Evolutionary conservation across 2,888 invertebrate species (phyloP), one percentile per base, ranked within the genome.

Genomic region (Plebejus argus): DNA sequence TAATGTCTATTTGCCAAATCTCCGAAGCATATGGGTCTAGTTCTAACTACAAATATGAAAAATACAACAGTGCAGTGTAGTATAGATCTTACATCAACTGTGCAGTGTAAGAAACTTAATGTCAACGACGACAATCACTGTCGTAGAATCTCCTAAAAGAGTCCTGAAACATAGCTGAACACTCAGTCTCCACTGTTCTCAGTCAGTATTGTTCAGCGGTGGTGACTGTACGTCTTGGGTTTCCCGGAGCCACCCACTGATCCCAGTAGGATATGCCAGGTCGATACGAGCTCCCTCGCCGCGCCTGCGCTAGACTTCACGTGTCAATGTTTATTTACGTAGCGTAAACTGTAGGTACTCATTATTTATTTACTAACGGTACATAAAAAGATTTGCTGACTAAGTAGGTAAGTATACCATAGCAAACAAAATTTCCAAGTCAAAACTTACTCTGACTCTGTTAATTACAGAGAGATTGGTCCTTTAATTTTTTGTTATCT

Each of bases 271-370:
- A 33, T 28, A 20, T 3, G 76, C 49, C 58, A 70, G 80, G 83
- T 84, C 81, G 83, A 81, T 81, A 77, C 61, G 74, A 49, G 70
- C 49, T 71, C 66, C 77, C 79, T 72, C 81, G 81, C 76, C 56
- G 87, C 91, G 93, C 93, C 86, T 86, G 91, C 89, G 88, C 85
- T 82, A 70, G 75, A 81, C 85, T 88, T 87, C 93, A 93, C 93
- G 93, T 93, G 93, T 89, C 91, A 90, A 86, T 93, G 93, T 93
- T 93, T 93, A 91, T 93, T 93, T 93, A 93, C 93, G 90, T 93
- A 90, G 87, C 83, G 83, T 85, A 86, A 88, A 89, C 88, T 88
- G 70, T n/a, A n/a, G n/a, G n/a, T 53, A 45, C 49, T 72, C 71
- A 39, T 39, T 74, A 77, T 77, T 70, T 61, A 45, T 71, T 66